Evolutionary conservation across 1,140 invertebrate genomes (phyloP).

Genomic region (Formica selysi): DNA sequence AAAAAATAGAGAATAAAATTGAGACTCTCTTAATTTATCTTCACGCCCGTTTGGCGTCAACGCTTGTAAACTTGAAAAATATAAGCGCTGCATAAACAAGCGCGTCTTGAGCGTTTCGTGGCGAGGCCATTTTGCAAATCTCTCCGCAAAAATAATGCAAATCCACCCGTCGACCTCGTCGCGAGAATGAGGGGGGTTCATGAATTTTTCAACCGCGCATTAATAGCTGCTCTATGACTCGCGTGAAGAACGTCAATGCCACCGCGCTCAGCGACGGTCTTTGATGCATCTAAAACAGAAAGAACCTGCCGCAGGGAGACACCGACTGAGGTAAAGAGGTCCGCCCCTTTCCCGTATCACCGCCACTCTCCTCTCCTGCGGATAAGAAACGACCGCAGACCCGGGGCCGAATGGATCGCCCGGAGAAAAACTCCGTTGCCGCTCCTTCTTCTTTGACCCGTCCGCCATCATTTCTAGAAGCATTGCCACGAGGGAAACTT

Average conservation of each 20-base stretch:
- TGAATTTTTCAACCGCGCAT: constrained; percentile 57
- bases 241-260: constrained; percentile 9
- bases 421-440: constrained; percentile 35
- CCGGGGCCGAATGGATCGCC: constrained; percentile 42
- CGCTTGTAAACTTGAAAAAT: not conserved
- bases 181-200: constrained; percentile 19
- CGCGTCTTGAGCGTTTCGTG: not conserved
- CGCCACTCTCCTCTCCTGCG: no score
- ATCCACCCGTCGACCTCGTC: constrained; percentile 25
- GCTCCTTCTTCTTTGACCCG: constrained; percentile 54
- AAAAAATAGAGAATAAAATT: constrained; percentile 3
- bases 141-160: constrained; percentile 16
- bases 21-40: not conserved
- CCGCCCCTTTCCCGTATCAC: constrained; percentile 32
- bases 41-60: not conserved
- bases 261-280: constrained; percentile 15
- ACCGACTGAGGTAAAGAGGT: not conserved
- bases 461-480: constrained; percentile 68
- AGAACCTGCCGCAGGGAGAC: not conserved
- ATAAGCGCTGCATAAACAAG: constrained; percentile 1
- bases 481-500: constrained; percentile 72
- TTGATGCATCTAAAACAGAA: constrained; percentile 50
- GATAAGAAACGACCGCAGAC: constrained; percentile 50
- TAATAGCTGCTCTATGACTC: constrained; percentile 43
- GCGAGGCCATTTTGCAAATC: constrained; percentile 41